Conservation (phyloP, 2,888 invertebrate genomes). For the Eilema depressum region DNA sequence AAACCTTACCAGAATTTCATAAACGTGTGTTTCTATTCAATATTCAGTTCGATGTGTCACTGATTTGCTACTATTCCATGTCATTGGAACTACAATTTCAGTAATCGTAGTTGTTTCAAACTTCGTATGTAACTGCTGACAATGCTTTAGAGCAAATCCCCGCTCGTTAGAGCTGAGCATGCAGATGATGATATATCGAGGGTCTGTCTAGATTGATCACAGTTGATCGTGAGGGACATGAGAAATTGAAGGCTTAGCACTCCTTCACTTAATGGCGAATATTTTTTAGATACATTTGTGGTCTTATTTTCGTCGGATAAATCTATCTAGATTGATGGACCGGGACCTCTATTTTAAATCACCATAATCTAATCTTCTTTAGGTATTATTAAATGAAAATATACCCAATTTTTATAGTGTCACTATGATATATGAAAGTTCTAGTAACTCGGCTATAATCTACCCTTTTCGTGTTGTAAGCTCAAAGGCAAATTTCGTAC, state of each 20-base stretch:
- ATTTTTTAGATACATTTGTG: not conserved
- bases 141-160: not conserved
- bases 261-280: not conserved
- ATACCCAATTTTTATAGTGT: too few relatives aligned
- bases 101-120: not conserved
- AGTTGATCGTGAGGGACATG: not conserved
- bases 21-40: not conserved
- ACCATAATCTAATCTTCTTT: too few relatives aligned
- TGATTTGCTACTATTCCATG: not conserved
- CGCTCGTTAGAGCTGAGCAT: not conserved
- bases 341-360: too few relatives aligned
- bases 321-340: too few relatives aligned
- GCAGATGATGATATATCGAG: conserved; percentile 5
- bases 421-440: too few relatives aligned
- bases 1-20: too few relatives aligned
- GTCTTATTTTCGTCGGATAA: too few relatives aligned
- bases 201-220: not conserved
- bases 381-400: too few relatives aligned
- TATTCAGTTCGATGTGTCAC: not conserved
- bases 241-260: not conserved
- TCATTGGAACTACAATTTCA: not conserved
- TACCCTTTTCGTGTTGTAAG: too few relatives aligned
- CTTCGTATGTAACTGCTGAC: not conserved
- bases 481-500: too few relatives aligned
- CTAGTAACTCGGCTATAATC: too few relatives aligned